Conservation (phyloP, 2,888 invertebrate genomes). For the Spialia ferax region DNA sequence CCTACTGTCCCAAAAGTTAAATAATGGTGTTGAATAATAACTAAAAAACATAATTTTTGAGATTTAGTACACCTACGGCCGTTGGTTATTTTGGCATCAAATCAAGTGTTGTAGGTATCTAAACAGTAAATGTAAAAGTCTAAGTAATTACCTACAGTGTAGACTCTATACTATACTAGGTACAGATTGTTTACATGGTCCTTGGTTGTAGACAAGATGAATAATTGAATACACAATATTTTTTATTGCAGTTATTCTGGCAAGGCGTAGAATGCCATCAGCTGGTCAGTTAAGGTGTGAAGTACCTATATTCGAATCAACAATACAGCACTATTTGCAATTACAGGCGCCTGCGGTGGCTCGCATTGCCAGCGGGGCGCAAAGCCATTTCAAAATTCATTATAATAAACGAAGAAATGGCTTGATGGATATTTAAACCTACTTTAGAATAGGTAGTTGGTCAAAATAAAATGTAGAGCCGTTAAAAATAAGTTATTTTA, state of each 20-base stretch:
- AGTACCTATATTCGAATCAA: slow-evolving; percentile 15
- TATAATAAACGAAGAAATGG: not conserved
- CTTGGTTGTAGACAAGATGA: not conserved
- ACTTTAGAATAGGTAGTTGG: not conserved
- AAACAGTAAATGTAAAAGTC: too few species aligned
- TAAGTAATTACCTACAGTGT: too few species aligned
- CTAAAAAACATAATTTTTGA: too few species aligned
- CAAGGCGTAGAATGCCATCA: slow-evolving; percentile 9
- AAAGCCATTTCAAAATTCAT: slow-evolving; percentile 15
- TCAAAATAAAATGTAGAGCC: too few species aligned
- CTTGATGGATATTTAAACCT: slow-evolving; percentile 10
- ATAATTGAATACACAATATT: not conserved
- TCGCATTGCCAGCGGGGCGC: slow-evolving; percentile 23
- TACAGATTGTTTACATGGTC: not conserved
- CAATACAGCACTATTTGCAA: slow-evolving; percentile 26
- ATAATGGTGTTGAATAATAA: too few species aligned
- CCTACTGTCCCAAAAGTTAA: not conserved
- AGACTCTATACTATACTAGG: too few species aligned
- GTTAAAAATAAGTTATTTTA: too few species aligned
- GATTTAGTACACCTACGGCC: too few species aligned
- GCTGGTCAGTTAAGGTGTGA: slow-evolving; percentile 18
- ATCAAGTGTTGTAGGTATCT: too few species aligned
- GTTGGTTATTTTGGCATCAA: too few species aligned
- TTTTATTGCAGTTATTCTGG: not conserved
- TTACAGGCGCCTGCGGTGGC: slow-evolving; percentile 23